A percentile compares a stretch with the other conserved stretches of the same genome.
Conservation (phyloP, 2,113 vertebrate genomes). For the Tupaia chinensis region DNA sequence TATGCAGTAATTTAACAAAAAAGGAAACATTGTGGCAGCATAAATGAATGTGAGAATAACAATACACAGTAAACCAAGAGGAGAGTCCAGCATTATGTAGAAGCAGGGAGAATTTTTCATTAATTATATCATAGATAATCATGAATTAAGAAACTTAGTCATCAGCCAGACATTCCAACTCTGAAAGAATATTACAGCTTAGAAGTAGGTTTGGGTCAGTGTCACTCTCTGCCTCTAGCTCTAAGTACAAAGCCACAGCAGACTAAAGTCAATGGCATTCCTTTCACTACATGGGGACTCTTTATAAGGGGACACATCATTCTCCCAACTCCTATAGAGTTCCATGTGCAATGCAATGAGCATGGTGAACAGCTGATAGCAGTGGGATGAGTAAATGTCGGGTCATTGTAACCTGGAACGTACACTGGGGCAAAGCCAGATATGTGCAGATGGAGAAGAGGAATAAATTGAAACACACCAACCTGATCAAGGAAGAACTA, state of each 20-base stretch:
- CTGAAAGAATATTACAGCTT: conserved; percentile 25
- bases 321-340: not conserved
- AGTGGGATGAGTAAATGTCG: not conserved
- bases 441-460: not conserved
- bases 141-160: not conserved
- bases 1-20: conserved; percentile 4
- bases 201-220: not conserved
- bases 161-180: not conserved
- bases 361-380: not conserved
- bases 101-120: not conserved
- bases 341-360: not conserved
- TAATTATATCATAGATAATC: not conserved
- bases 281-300: not conserved
- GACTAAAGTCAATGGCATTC: not conserved
- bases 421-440: not conserved
- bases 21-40: not conserved
- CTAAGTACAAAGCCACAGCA: not conserved
- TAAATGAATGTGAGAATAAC: conserved; percentile 36
- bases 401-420: not conserved
- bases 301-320: not conserved
- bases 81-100: not conserved
- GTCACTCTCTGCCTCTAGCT: not conserved
- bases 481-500: not conserved
- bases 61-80: not conserved
- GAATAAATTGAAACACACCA: not conserved